phyloP scores from a whole-genome alignment of 2,888 invertebrate genomes.

The Acleris cristana region DNA sequence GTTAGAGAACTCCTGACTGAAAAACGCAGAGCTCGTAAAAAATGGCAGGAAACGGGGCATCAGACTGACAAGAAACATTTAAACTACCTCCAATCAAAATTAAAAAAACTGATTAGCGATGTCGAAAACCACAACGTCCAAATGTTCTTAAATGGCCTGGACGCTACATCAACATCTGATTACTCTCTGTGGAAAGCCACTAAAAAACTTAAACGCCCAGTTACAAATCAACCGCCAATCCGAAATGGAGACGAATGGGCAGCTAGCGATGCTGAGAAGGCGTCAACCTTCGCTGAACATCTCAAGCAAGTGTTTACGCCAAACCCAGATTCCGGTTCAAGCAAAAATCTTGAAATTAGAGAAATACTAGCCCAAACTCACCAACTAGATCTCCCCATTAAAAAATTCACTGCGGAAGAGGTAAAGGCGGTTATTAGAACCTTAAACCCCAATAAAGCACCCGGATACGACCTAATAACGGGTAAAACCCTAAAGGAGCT shows the following conservation, averaged over 20 bases:
- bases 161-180: conserved; percentile 33
- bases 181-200: conserved; percentile 43
- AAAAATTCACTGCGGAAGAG: too few species aligned
- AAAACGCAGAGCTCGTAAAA: background rate
- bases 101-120: background rate
- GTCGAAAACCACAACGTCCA: too few species aligned
- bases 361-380: too few species aligned
- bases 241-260: conserved; percentile 16
- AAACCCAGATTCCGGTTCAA: background rate
- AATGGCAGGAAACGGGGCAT: conserved; percentile 9
- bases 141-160: conserved; percentile 26
- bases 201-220: conserved; percentile 37
- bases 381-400: too few species aligned
- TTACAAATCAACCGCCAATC: conserved; percentile 22
- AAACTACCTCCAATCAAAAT: background rate
- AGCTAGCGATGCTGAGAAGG: conserved; percentile 10
- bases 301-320: conserved; percentile 5
- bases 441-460: conserved; percentile 18
- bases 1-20: background rate
- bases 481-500: conserved; percentile 18
- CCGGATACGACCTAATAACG: conserved; percentile 31
- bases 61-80: conserved; percentile 2
- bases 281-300: background rate
- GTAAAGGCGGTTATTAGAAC: too few species aligned
- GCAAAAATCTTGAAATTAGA: too few species aligned